These are phyloP conservation scores for Ifrita kowaldi DNA, from an alignment of 2,113 vertebrate genomes.

Conservation along the genomic window DNA sequence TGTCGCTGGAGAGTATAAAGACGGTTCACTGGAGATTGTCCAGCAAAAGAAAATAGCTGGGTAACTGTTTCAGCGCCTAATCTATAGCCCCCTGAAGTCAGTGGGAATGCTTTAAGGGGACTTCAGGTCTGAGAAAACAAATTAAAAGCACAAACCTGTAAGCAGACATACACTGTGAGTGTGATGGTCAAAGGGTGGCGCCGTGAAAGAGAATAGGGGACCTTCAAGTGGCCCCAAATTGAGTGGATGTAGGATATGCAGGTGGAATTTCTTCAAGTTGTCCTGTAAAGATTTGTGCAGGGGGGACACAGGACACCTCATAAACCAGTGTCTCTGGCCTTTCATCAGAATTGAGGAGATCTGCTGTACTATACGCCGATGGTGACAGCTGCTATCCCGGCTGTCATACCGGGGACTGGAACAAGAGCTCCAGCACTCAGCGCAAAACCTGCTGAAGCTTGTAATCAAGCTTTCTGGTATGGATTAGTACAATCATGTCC, in stretches of 20 bases:
- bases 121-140: background rate
- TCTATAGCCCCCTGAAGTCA: background rate
- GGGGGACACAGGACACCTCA: background rate
- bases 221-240: background rate
- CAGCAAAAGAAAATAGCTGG: background rate
- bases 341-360: background rate
- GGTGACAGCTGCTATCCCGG: background rate
- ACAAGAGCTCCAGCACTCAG: background rate
- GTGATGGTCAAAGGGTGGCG: rapidly evolving
- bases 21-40: background rate
- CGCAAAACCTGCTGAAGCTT: conserved; percentile 15
- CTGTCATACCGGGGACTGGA: background rate
- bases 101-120: background rate
- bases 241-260: background rate
- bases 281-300: background rate
- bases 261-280: background rate
- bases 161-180: background rate
- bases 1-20: background rate
- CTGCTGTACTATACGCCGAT: rapidly evolving
- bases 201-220: background rate
- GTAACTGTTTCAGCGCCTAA: background rate
- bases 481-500: background rate
- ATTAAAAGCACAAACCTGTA: background rate
- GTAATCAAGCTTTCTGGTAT: background rate
- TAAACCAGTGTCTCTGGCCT: background rate